These are phyloP conservation scores for Anticlea derivata DNA, from an alignment of 2,888 invertebrate species.

Conservation along the genomic window DNA sequence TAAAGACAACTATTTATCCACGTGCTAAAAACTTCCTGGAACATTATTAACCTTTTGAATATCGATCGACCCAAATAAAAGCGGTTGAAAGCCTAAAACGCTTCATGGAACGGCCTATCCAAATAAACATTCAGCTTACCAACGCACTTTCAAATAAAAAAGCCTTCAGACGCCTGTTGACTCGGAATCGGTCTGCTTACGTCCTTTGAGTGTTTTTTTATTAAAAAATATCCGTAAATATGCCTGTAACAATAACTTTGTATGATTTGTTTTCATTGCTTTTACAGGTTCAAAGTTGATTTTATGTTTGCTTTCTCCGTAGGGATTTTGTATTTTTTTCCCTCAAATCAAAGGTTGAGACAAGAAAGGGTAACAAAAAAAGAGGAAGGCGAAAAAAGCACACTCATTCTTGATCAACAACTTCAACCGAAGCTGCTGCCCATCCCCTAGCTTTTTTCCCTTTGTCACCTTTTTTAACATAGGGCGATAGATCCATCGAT, in stretches of 20 bases:
- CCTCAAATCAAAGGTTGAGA: not conserved
- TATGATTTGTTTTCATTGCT: not conserved
- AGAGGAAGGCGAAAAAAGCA: no score
- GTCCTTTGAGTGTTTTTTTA: not conserved
- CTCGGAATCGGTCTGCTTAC: conserved; percentile 41
- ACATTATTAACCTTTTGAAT: conserved; percentile 10
- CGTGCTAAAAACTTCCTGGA: conserved; percentile 1
- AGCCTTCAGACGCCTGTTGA: conserved; percentile 26
- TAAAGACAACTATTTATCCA: not conserved
- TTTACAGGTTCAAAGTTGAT: not conserved
- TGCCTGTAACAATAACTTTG: not conserved
- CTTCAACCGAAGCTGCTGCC: no score
- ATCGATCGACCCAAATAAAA: conserved; percentile 18
- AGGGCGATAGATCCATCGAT: no score
- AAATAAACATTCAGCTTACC: conserved; percentile 32
- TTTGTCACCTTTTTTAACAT: no score
- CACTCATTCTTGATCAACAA: no score
- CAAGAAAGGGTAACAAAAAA: no score
- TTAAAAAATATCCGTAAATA: conserved; percentile 1
- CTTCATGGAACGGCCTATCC: conserved; percentile 25
- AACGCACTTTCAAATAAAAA: conserved; percentile 30
- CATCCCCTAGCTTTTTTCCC: no score
- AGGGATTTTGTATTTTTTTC: not conserved
- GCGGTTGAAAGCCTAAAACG: conserved; percentile 8
- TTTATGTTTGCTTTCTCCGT: not conserved